phyloP scores from a whole-genome alignment of 2,113 vertebrate species.

The Pagrus major region DNA sequence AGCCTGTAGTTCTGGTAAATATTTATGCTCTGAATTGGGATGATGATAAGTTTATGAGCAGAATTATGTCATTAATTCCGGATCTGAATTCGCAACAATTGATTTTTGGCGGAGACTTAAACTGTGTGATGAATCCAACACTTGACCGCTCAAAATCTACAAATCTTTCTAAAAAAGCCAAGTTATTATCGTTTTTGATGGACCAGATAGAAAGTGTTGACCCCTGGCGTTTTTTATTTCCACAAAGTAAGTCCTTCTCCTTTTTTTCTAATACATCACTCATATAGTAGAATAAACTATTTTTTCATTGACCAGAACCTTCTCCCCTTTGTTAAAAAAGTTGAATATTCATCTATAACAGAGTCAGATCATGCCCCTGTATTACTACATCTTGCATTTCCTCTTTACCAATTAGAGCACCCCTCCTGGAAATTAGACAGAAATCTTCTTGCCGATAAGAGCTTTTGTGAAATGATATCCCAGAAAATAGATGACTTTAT shows the following conservation, averaged over 20 bases:
- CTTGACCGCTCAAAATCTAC: too few relatives aligned
- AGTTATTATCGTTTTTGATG: not conserved
- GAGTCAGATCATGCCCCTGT: too few relatives aligned
- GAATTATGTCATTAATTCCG: constrained; percentile 7
- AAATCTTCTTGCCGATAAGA: too few relatives aligned
- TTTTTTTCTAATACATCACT: not conserved
- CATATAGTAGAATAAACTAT: not conserved
- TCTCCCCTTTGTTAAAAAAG: too few relatives aligned
- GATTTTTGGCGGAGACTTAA: not conserved
- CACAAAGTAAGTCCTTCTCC: not conserved
- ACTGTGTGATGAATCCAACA: not conserved
- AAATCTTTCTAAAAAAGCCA: too few relatives aligned
- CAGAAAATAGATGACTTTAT: too few relatives aligned
- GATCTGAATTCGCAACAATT: constrained; percentile 13
- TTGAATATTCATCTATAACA: too few relatives aligned
- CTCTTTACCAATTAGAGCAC: too few relatives aligned
- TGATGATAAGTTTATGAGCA: not conserved
- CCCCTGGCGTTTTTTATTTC: not conserved
- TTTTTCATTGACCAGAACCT: not conserved
- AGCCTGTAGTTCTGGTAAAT: not conserved
- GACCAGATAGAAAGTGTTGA: not conserved
- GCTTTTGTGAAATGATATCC: too few relatives aligned
- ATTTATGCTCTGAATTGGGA: constrained; percentile 13
- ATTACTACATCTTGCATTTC: too few relatives aligned
- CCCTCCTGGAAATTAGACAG: too few relatives aligned